Evolutionary conservation across 2,113 vertebrate species (phyloP), one percentile per base, ranked within the genome.

Genomic region (Sminthopsis crassicaudata): DNA sequence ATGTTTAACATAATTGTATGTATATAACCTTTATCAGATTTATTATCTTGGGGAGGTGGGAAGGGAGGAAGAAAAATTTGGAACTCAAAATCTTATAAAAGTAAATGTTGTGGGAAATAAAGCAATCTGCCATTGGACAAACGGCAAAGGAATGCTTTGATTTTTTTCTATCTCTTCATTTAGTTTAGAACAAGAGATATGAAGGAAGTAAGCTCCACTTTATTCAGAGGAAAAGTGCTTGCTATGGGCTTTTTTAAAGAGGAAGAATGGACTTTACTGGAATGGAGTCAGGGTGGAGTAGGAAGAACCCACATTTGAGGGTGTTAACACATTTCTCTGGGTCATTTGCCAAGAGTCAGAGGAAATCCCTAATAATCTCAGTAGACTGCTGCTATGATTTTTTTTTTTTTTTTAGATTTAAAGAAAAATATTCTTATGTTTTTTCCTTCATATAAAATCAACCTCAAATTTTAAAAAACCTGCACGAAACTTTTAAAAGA

Each of bases 331-430:
- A 94, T 94, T 96, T 93, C 93, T 92, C 25, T 67, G 92, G 93
- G 54, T 53, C 84, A 92, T 94, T 67, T 94, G 97, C 96, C 97
- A 97, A 95, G 36, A 95, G 51, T 91, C 54, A 95, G 46, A 97
- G 96, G 97, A 98, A 98, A 97, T 98, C 96, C 96, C 97, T 90
- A 95, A 24, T 92, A 90, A 97, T 92, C 23, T 92, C 55, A 95
- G 50, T 60, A 89, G 60, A 96, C 51, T 24, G 42, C 90, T 89
- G 46, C 0, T 19, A 19, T 53, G 19, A 46, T 26, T 94, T 27
- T 55, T 95, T 95, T 54, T 26, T 94, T 27, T 55, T 95, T 95
- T 54, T 42, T 91, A 92, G 67, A 76, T 90, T 95, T 95, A 67
- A 55, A 46, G 9, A 22, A 94, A 95, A 96, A 93, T 14, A 1